These are phyloP conservation scores for Salticus scenicus DNA, from an alignment of 2,888 invertebrate genomes.

Conservation along the genomic window DNA sequence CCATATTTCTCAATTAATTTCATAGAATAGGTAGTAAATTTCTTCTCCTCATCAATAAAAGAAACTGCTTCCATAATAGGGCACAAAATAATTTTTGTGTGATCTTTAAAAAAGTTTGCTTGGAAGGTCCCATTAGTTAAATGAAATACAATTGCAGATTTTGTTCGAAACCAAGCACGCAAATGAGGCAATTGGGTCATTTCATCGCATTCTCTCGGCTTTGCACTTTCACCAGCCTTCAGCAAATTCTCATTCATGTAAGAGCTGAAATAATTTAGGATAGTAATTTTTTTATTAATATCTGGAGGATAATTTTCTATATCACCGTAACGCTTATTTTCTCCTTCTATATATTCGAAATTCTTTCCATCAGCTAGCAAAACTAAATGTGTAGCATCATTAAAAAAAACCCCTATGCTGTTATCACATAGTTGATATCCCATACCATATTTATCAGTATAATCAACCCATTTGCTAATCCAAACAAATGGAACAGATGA, in stretches of 20 bases:
- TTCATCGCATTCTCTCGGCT: conserved; percentile 87
- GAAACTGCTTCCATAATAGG: conserved; percentile 98
- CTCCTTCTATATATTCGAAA: conserved; percentile 96
- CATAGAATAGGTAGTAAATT: conserved; percentile 93
- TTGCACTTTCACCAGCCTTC: conserved; percentile 74
- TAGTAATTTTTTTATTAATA: conserved; percentile 95
- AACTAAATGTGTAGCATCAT: conserved; percentile 97
- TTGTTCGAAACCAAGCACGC: conserved; percentile 97
- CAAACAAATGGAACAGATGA: conserved; percentile 96
- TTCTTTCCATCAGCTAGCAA: conserved; percentile 93
- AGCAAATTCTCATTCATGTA: conserved; percentile 83
- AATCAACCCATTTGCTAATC: conserved; percentile 99
- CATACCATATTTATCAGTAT: conserved; percentile 99
- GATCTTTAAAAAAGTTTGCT: conserved; percentile 96
- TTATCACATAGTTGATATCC: conserved; percentile 99
- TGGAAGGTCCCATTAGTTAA: conserved; percentile 94
- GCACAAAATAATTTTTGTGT: conserved; percentile 97
- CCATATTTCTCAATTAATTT: conserved; percentile 87
- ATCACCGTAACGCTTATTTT: conserved; percentile 92
- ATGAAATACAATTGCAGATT: conserved; percentile 97
- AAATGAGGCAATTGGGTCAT: conserved; percentile 95
- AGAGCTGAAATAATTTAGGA: conserved; percentile 95
- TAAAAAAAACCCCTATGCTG: conserved; percentile 98
- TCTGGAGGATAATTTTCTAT: conserved; percentile 85
- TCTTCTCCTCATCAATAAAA: conserved; percentile 93